Base-by-base conservation (phyloP, 2,113 vertebrate species). In the Pachycephala philippinensis region DNA sequence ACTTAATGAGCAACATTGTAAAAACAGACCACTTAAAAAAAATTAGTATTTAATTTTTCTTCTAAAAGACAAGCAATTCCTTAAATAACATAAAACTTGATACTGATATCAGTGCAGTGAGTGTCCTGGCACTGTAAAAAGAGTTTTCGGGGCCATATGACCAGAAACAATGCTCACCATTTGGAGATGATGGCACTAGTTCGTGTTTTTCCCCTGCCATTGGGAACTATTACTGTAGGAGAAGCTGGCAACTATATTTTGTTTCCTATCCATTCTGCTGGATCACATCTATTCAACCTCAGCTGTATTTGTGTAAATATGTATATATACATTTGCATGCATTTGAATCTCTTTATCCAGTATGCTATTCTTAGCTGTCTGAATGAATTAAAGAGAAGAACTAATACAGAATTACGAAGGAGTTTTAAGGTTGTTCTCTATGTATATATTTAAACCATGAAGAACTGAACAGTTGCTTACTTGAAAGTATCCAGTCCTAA, bases 221-320 rank as follows among this genome's bases (percentile, higher is more conserved):
- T 40, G 65, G 68, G 60, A 66, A 12, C 23, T 52, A 4, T 84
- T 84, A 31, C 10, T 59, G 56, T 13, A 63, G 60, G 37, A 15
- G 23, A 95, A 84, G 42, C 84, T 94, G 87, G 11, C 24, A 82
- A 65, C 52, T 87, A 2, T 87, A 24, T 82, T 97, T 94, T 89
- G 7, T 89, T 85, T 91, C 50, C 47, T 76, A 6, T 35, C 17
- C 47, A 61, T 85, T 94, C 50, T 88, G 24, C 74, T 59, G 70
- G 66, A 70, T 93, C 75, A 37, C 27, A 59, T 63, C 63, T 93
- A 39, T 52, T 60, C 81, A 87, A 65, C 50, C 40, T 89, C 78
- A 93, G 57, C 74, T 96, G 50, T 94, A 61, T 87, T 91, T 90
- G 39, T 77, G 52, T 90, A 93, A 83, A 95, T 88, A 93, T 74